phyloP scores from a whole-genome alignment of 1,140 invertebrate genomes.

The Augochlora pura region DNA sequence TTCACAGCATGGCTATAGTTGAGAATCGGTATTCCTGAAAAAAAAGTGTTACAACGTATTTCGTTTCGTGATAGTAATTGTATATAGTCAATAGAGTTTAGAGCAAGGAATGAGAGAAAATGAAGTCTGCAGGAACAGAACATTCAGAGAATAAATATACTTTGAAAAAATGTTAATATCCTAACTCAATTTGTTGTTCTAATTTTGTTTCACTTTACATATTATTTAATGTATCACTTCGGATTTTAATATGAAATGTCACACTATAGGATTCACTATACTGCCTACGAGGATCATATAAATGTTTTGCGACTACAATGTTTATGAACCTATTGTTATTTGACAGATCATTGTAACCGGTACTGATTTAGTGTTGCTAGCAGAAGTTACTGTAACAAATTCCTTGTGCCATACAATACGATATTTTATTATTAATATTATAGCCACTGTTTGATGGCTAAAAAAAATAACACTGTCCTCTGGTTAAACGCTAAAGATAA shows the following conservation, averaged over 20 bases:
- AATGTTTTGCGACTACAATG: slow-evolving; percentile 17
- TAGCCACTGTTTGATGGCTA: slow-evolving; percentile 16
- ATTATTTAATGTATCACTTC: slow-evolving; percentile 26
- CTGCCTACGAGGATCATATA: slow-evolving; percentile 1
- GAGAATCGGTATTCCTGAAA: slow-evolving; percentile 45
- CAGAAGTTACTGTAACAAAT: slow-evolving; percentile 42
- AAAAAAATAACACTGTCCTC: slow-evolving; percentile 27
- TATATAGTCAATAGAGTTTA: slow-evolving; percentile 57
- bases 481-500: slow-evolving; percentile 35
- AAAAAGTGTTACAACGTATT: slow-evolving; percentile 48
- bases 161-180: slow-evolving; percentile 39
- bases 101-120: slow-evolving; percentile 46
- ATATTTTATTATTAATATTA: slow-evolving; percentile 61
- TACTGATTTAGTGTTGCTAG: slow-evolving; percentile 49
- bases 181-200: slow-evolving; percentile 43
- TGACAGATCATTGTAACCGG: slow-evolving; percentile 10
- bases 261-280: not conserved
- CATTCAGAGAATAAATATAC: slow-evolving; percentile 56
- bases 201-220: slow-evolving; percentile 27
- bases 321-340: slow-evolving; percentile 5
- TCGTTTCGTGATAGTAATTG: slow-evolving; percentile 53
- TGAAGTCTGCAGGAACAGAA: slow-evolving; percentile 63
- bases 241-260: slow-evolving; percentile 10
- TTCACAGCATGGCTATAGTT: slow-evolving; percentile 42
- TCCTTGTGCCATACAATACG: slow-evolving; percentile 70